Conservation (phyloP, 2,797 vertebrate genomes). For the Pagetopsis macropterus region DNA sequence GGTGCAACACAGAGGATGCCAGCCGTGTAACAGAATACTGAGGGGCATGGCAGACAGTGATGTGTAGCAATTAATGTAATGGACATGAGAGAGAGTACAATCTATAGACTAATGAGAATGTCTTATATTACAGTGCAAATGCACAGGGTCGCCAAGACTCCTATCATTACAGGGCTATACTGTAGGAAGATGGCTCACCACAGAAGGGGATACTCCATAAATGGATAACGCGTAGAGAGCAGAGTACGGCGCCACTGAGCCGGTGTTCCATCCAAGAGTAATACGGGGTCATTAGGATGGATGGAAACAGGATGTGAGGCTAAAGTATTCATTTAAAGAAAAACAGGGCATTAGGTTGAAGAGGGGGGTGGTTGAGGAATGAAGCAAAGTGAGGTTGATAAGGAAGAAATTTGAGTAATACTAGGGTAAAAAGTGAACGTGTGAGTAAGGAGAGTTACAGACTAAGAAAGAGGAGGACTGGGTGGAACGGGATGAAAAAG, state of each 20-base stretch:
- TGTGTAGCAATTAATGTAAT: conserved; percentile 85
- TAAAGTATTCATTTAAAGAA: conserved; percentile 67
- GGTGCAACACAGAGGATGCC: conserved; percentile 52
- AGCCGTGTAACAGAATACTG: conserved; percentile 73
- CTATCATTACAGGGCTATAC: conserved; percentile 75
- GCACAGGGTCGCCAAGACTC: conserved; percentile 74
- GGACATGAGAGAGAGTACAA: conserved; percentile 76
- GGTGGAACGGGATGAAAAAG: conserved; percentile 30
- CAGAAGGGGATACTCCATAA: conserved; percentile 80
- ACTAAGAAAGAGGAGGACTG: conserved; percentile 16
- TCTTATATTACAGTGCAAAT: conserved; percentile 82
- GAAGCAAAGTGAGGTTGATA: conserved; percentile 37
- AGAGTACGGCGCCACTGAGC: conserved; percentile 75
- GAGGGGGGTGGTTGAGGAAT: conserved; percentile 14
- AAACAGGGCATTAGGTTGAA: conserved; percentile 44
- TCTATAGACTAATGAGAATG: conserved; percentile 77
- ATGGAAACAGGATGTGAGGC: conserved; percentile 65
- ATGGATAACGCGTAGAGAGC: conserved; percentile 79
- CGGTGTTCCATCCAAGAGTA: conserved; percentile 71
- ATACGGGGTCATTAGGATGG: conserved; percentile 72
- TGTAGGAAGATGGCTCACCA: conserved; percentile 75
- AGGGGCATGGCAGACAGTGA: conserved; percentile 68
- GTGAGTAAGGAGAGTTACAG: conserved; percentile 16
- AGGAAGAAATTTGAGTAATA: conserved; percentile 27
- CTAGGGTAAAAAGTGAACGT: conserved; percentile 35